Evolutionary conservation across 2,797 vertebrate species (phyloP), one percentile per base, ranked within the genome.

Genomic region (Phalloptychus januarius): DNA sequence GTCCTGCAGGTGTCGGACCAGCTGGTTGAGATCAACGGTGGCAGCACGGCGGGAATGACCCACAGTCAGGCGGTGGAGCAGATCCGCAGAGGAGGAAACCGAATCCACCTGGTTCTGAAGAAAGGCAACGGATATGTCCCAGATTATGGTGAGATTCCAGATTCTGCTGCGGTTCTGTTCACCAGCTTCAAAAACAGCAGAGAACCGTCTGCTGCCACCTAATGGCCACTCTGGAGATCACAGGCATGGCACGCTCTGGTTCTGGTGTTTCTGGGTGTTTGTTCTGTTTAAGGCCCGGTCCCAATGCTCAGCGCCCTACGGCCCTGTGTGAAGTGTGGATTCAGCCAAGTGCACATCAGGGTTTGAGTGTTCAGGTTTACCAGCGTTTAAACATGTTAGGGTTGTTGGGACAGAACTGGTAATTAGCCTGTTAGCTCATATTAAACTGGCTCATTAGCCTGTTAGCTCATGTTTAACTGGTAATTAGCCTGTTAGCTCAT

Each of bases 11-110:
- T 99, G 85, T 98, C 97, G 28, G 98, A 99, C 93, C 98, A 99
- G 92, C 97, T 99, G 4, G 98, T 99, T 86, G 98, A 99, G 94
- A 99, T 99, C 77, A 99, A 99, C 0, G 97, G 98, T n/a, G 97
- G 99, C 83, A 97, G 97, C 25, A 99, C 98, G 0, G 95, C 97
- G 12, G 98, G 98, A 81, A 98, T 99, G 94, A 99, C 97, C 77
- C 98, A 99, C 87, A 99, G 97, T 18, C 95, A 98, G 88, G 98
- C 98, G 1, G 99, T 99, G 12, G 98, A 99, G 92, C 96, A 99
- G 92, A 99, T 99, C 86, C 97, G 98, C 87, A 96, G 97, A 44
- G 98, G 98, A 56, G 98, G 98, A 73, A 97, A 96, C 79, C 97
- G 96, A 91, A 98, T 98, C 79, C 93, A 97, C 79, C 96, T 99